Evolutionary conservation across 2,797 vertebrate species (phyloP).

Genomic region (Tapirus indicus): DNA sequence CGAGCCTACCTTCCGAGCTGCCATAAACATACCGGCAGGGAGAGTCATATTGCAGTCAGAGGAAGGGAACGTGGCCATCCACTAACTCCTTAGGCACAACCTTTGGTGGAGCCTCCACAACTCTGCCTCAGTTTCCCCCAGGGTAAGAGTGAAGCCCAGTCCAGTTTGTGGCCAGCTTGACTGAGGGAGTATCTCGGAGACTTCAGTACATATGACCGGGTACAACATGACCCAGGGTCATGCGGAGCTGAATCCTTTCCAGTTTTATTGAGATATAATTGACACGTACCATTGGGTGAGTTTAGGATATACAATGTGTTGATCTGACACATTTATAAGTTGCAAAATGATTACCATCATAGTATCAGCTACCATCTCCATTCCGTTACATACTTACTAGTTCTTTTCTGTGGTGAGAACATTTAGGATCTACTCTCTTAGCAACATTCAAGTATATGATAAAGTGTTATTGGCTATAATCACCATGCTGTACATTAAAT

Average conservation of each 20-base stretch:
- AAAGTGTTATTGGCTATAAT: not conserved
- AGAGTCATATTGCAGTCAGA: not conserved
- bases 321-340: not conserved
- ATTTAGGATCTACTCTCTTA: not conserved
- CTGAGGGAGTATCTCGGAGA: not conserved
- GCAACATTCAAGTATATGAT: not conserved
- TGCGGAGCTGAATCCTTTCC: not conserved
- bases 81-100: not conserved
- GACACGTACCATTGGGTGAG: not conserved
- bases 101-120: not conserved
- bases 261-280: not conserved
- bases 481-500: not conserved
- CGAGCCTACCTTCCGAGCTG: not conserved
- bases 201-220: not conserved
- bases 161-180: not conserved
- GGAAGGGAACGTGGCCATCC: not conserved
- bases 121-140: conserved; percentile 59
- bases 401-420: not conserved
- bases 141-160: not conserved
- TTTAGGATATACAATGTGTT: not conserved
- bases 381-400: not conserved
- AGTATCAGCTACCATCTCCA: not conserved
- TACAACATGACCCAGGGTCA: not conserved
- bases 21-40: conserved; percentile 27
- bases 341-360: not conserved